A percentile compares a stretch with the other conserved stretches of the same genome.
Conservation (phyloP, 92 coral and sea anemone genomes). For the Anthopleura xanthogrammica region DNA sequence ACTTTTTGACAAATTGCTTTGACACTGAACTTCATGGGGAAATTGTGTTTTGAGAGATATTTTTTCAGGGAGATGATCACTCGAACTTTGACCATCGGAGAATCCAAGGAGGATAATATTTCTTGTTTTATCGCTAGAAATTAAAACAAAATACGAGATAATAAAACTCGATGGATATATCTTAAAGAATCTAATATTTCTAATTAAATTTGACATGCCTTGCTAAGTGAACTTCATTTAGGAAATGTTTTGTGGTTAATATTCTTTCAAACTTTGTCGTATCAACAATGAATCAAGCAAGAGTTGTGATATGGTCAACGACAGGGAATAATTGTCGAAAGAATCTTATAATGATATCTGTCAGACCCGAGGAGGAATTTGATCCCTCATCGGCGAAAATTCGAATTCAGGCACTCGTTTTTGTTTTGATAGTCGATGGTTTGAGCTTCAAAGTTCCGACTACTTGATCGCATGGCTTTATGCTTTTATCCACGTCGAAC, state of each 20-base stretch:
- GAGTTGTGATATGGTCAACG: not conserved
- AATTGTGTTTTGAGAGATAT: slow-evolving; percentile 5
- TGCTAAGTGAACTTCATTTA: not conserved
- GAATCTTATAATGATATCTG: not conserved
- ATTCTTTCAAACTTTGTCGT: not conserved
- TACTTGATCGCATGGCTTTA: not conserved
- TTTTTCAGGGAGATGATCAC: slow-evolving; percentile 20
- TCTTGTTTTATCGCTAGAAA: slow-evolving; percentile 5
- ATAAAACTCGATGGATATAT: not conserved
- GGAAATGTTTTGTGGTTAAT: not conserved
- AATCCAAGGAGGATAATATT: not conserved
- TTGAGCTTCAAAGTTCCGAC: not conserved
- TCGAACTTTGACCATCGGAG: slow-evolving; percentile 18
- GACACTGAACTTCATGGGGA: not conserved
- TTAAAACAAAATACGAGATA: not conserved
- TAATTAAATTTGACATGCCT: not conserved
- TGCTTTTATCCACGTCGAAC: not conserved
- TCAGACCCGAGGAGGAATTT: not conserved
- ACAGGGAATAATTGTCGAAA: not conserved
- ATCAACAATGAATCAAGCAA: not conserved
- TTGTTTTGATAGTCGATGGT: not conserved
- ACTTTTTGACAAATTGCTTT: slow-evolving; percentile 25
- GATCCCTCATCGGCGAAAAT: not conserved
- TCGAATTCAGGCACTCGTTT: not conserved
- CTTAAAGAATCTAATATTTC: not conserved